Evolutionary conservation across 2,113 vertebrate species (phyloP).

Genomic region (Noturus placidus): DNA sequence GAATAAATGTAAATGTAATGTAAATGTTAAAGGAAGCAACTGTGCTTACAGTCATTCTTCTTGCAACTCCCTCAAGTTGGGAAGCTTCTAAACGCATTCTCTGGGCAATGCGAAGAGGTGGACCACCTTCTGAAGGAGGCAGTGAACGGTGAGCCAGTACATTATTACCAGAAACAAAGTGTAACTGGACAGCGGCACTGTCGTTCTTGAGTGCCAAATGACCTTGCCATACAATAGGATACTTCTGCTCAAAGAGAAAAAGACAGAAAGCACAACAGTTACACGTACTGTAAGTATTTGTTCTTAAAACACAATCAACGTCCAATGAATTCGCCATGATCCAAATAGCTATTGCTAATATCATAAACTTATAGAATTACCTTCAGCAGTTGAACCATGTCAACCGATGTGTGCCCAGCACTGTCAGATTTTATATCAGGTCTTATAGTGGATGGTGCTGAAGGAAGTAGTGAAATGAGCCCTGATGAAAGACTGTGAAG

Average conservation of each 20-base stretch:
- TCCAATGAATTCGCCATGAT: not conserved
- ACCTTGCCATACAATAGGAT: conserved; percentile 98
- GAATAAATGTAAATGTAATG: no score
- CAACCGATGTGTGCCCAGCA: conserved; percentile 81
- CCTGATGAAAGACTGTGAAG: conserved; percentile 73
- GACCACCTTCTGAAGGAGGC: conserved; percentile 88
- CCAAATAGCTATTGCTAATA: not conserved
- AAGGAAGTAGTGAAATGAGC: conserved; percentile 63
- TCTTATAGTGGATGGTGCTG: conserved; percentile 68
- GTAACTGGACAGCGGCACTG: conserved; percentile 93
- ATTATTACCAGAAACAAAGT: conserved; percentile 95
- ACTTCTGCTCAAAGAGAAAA: conserved; percentile 78
- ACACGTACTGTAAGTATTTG: not conserved
- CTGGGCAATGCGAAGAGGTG: conserved; percentile 92
- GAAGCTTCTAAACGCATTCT: conserved; percentile 95
- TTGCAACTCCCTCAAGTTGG: conserved; percentile 91
- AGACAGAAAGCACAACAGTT: not conserved
- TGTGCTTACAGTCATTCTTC: conserved; percentile 89
- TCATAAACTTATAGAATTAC: conserved; percentile 68
- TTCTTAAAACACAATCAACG: not conserved
- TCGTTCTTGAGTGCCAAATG: conserved; percentile 94
- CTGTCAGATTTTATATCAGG: conserved; percentile 81
- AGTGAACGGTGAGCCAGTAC: conserved; percentile 90
- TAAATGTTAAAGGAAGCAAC: not conserved
- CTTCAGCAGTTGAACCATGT: conserved; percentile 94